Base-by-base conservation (phyloP, 64 coral and sea anemone genomes). In the Pachyseris speciosa region DNA sequence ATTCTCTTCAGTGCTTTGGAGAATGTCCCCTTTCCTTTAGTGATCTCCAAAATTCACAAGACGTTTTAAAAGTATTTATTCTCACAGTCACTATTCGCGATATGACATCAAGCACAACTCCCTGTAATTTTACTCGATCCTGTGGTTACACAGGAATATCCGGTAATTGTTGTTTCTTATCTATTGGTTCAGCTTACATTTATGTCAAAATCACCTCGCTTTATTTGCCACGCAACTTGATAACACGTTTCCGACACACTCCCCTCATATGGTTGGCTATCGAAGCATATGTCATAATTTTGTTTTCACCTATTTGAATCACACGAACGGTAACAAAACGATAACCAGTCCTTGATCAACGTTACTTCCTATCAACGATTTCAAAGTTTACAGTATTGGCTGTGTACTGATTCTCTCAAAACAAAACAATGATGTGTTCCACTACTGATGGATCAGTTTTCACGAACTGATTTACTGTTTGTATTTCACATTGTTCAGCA, bases 11-110 rank as follows among this genome's bases (percentile, higher is more conserved):
- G n/a, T n/a, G n/a, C n/a, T n/a, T n/a, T 67, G 64, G 64, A 67
- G 64, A 67, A 67, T 33, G 64, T 36, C 64, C 64, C 0, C 64
- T 67, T 33, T 67, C 26, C 64, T 67, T 67, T 7, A 67, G 64
- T 67, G 25, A 30, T 67, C 64, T 67, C 64, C 25, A 67, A 67
- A 67, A n/a, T n/a, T n/a, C n/a, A n/a, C n/a, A n/a, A n/a, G n/a
- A n/a, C n/a, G n/a, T n/a, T n/a, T n/a, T n/a, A 67, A 33, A 28
- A n/a, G 64, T 67, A 31, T 67, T 67, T 67, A 67, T 67, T 67
- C 64, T 67, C 64, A 67, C 24, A 31, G 64, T 28, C 64, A 67
- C 64, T 32, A 67, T 31, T 67, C 64, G n/a, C n/a, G n/a, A n/a
- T 6, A 67, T 67, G 26, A 67, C 64, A 30, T 31, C 24, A 67